These are phyloP conservation scores for Ochlodes sylvanus DNA, from an alignment of 2,888 invertebrate species.

Conservation along the genomic window DNA sequence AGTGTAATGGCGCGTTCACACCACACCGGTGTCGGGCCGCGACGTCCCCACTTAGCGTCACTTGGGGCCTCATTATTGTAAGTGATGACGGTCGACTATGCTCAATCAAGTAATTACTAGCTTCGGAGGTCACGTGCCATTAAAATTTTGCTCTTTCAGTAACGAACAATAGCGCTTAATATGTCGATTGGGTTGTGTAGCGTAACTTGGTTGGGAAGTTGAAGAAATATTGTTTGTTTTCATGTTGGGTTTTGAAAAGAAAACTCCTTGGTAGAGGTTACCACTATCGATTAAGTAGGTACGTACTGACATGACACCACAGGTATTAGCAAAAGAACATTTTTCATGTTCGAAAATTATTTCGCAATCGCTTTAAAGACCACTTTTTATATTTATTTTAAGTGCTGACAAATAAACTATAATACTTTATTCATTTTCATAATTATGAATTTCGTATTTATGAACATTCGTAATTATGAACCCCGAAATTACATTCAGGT, in stretches of 20 bases:
- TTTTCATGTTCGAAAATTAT: no score
- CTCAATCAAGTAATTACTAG: constrained; percentile 81
- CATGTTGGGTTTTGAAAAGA: background rate
- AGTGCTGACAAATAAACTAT: no score
- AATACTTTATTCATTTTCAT: no score
- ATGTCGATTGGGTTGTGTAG: background rate
- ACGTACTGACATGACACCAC: no score
- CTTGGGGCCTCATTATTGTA: constrained; percentile 78
- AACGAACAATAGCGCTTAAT: constrained; percentile 29
- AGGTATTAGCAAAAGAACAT: no score
- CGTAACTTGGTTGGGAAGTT: background rate
- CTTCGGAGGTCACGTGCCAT: constrained; percentile 60
- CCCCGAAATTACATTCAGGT: no score
- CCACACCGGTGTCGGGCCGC: constrained; percentile 62
- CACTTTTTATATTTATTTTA: no score
- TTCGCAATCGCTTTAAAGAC: no score
- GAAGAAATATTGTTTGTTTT: background rate
- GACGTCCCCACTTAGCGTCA: constrained; percentile 76
- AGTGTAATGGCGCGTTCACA: constrained; percentile 72
- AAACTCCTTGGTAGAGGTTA: no score
- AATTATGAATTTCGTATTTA: no score
- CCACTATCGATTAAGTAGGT: no score
- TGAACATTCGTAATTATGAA: no score
- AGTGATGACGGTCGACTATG: constrained; percentile 80
- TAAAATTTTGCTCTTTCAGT: constrained; percentile 41